These are phyloP conservation scores for Cistogaster globosa DNA, from an alignment of 2,888 invertebrate species.

Conservation along the genomic window DNA sequence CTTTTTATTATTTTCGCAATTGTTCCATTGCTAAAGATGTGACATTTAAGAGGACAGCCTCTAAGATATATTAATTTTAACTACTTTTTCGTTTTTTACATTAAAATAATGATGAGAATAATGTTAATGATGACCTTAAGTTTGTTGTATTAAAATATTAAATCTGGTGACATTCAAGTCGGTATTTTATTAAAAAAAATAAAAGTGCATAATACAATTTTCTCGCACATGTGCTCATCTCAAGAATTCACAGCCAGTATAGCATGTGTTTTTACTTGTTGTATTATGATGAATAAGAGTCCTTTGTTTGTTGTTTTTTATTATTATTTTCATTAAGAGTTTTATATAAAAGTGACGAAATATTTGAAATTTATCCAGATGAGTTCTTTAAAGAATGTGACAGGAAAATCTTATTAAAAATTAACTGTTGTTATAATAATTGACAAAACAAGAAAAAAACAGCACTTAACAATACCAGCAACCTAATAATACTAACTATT, in stretches of 20 bases:
- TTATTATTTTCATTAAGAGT: not conserved
- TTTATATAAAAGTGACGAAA: not conserved
- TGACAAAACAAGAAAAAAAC: slow-evolving; percentile 19
- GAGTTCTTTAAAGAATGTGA: not conserved
- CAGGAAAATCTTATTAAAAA: not conserved
- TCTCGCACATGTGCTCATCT: slow-evolving; percentile 8
- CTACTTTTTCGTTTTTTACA: slow-evolving; percentile 1
- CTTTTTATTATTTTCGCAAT: slow-evolving; percentile 1
- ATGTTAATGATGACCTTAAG: slow-evolving; percentile 42
- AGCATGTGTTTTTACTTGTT: not conserved
- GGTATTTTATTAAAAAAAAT: not conserved
- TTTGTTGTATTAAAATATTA: not conserved
- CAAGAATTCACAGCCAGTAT: not conserved
- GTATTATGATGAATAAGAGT: not conserved
- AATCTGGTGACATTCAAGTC: slow-evolving; percentile 45
- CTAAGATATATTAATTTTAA: slow-evolving; percentile 3
- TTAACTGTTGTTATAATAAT: not conserved
- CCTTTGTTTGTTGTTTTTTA: not conserved
- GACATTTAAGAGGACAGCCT: slow-evolving; percentile 15
- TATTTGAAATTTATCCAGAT: slow-evolving; percentile 18
- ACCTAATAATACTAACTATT: slow-evolving; percentile 53
- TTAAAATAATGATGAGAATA: slow-evolving; percentile 5
- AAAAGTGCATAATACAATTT: slow-evolving; percentile 4
- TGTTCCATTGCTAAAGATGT: slow-evolving; percentile 20
- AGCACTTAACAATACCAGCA: slow-evolving; percentile 55